Percentiles rank a stretch among this genome's conserved stretches.
These are phyloP conservation scores for Mustelus asterias DNA, from an alignment of 2,113 vertebrate species.

Conservation along the genomic window DNA sequence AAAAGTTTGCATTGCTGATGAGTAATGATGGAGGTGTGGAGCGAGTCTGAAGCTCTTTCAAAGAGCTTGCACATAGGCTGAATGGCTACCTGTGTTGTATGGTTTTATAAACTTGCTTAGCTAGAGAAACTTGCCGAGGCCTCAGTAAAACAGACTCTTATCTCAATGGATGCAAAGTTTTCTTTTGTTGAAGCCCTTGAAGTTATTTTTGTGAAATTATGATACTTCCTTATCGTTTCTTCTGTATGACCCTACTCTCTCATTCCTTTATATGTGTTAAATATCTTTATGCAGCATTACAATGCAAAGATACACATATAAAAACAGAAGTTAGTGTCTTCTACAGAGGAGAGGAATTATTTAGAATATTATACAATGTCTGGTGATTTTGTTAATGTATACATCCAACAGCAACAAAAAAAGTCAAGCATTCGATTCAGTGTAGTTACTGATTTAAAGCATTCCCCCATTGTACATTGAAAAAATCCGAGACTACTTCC, in stretches of 20 bases:
- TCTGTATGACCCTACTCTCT: not conserved
- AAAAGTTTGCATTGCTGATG: too few relatives aligned
- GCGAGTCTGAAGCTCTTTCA: too few relatives aligned
- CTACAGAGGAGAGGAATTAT: not conserved
- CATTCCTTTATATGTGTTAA: not conserved
- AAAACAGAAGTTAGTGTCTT: not conserved
- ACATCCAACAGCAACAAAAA: not conserved
- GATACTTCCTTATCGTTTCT: not conserved
- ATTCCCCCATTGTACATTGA: not conserved
- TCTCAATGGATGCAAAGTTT: not conserved
- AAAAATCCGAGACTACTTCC: not conserved
- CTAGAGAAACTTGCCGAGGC: not conserved
- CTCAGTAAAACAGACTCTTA: not conserved
- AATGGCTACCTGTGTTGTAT: not conserved
- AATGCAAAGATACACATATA: not conserved
- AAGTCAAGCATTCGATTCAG: not conserved
- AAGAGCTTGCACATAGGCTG: not conserved
- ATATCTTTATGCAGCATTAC: not conserved
- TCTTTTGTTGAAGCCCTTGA: not conserved
- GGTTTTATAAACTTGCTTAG: not conserved
- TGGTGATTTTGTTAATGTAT: not conserved
- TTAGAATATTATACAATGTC: not conserved
- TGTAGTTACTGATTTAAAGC: not conserved
- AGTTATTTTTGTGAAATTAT: slow-evolving; percentile 16
- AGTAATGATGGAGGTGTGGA: too few relatives aligned